phyloP scores from a whole-genome alignment of 2,888 invertebrate genomes.

The Celastrina argiolus region DNA sequence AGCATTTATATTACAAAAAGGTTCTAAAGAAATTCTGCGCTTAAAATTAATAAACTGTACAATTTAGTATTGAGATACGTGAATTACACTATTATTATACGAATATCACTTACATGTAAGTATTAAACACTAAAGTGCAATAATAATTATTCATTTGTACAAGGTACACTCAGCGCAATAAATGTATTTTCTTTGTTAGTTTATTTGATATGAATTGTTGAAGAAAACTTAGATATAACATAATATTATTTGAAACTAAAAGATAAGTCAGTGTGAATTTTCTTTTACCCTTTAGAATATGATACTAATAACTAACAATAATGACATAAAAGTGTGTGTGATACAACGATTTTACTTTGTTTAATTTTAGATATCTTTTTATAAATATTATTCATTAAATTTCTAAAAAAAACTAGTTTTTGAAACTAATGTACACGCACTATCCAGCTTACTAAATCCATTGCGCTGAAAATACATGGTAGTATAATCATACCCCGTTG shows the following conservation, averaged over 20 bases:
- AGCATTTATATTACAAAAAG: slow-evolving; percentile 15
- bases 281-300: not conserved
- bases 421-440: no score
- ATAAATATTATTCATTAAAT: no score
- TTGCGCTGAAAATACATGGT: slow-evolving; percentile 1
- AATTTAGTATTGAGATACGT: slow-evolving; percentile 12
- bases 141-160: slow-evolving; percentile 9
- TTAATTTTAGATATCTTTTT: not conserved
- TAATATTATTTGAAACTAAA: not conserved
- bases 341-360: not conserved
- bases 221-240: not conserved
- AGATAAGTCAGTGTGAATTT: not conserved
- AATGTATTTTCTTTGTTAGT: not conserved
- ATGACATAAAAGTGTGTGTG: not conserved
- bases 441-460: not conserved
- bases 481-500: no score
- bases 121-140: not conserved
- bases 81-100: slow-evolving; percentile 15
- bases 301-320: not conserved
- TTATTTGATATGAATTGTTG: not conserved
- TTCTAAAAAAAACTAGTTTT: no score
- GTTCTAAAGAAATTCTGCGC: slow-evolving; percentile 13
- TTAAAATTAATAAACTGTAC: slow-evolving; percentile 20
- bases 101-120: slow-evolving; percentile 5
- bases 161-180: slow-evolving; percentile 13